Conservation (phyloP, 92 coral and sea anemone genomes). For the Actinernus sp. region DNA sequence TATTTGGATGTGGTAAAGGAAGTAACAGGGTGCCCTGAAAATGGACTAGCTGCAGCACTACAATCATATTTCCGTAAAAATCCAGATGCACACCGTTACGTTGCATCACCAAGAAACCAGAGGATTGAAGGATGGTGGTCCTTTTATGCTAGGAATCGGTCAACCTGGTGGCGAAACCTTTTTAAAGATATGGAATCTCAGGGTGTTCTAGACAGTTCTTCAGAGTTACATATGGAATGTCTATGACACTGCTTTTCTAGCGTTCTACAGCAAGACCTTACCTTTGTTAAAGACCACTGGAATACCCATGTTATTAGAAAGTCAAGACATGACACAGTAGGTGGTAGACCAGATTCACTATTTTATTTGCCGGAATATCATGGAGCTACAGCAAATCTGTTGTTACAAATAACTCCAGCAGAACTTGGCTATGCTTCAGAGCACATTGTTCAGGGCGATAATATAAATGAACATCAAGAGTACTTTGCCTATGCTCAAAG, state of each 20-base stretch:
- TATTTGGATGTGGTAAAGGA: constrained; percentile 22
- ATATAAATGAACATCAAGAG: constrained; percentile 27
- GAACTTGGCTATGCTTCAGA: constrained; percentile 44
- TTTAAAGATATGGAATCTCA: constrained; percentile 55
- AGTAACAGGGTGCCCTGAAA: constrained; percentile 62
- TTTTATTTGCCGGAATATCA: constrained; percentile 40
- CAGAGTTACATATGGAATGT: too few species aligned
- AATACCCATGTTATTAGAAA: constrained; percentile 38
- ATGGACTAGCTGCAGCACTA: constrained; percentile 62
- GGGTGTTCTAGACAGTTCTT: constrained; percentile 43
- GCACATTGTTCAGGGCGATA: constrained; percentile 18
- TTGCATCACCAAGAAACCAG: constrained; percentile 64
- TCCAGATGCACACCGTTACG: constrained; percentile 71
- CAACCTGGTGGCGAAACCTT: constrained; percentile 63
- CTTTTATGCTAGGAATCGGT: constrained; percentile 38
- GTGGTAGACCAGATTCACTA: constrained; percentile 39
- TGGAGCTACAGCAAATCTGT: constrained; percentile 17
- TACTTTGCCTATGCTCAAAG: constrained; percentile 26
- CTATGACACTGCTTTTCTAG: constrained; percentile 14
- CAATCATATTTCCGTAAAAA: constrained; percentile 61
- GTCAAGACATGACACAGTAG: too few species aligned
- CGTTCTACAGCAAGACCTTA: constrained; percentile 19
- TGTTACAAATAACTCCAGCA: constrained; percentile 14
- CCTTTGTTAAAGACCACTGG: constrained; percentile 32
- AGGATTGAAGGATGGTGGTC: constrained; percentile 77